Percentiles rank a stretch among this genome's conserved stretches.
Evolutionary conservation across 2,797 vertebrate genomes (phyloP).

Genomic region (Neosilurus mollespiculum): DNA sequence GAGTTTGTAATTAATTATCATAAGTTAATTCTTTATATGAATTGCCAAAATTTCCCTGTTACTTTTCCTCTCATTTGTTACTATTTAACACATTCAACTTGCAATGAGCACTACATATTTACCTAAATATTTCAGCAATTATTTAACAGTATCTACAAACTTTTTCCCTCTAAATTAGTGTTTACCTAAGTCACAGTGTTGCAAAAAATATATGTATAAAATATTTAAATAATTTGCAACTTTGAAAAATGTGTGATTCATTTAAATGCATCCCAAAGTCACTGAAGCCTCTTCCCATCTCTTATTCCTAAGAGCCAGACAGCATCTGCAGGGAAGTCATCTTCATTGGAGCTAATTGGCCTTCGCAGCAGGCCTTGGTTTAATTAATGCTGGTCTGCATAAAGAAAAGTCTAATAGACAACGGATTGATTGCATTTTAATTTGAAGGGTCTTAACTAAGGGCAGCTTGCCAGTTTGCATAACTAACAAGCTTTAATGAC

Average conservation of each 20-base stretch:
- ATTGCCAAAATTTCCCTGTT: not conserved
- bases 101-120: not conserved
- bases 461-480: conserved; percentile 32
- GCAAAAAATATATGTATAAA: not conserved
- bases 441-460: conserved; percentile 30
- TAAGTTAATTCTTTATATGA: not conserved
- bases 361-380: conserved; percentile 27
- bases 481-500: conserved; percentile 32
- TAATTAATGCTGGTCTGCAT: conserved; percentile 39
- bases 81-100: not conserved
- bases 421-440: conserved; percentile 43
- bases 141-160: not conserved
- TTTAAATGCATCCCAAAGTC: not conserved
- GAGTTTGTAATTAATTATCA: too few species aligned
- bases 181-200: not conserved
- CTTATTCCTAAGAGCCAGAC: not conserved
- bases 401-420: conserved; percentile 36
- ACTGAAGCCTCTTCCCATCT: not conserved
- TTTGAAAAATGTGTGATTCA: not conserved
- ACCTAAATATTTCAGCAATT: not conserved
- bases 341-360: conserved; percentile 28
- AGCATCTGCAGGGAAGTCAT: conserved; percentile 20
- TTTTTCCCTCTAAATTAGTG: not conserved
- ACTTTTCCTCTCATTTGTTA: not conserved
- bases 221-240: not conserved